These are phyloP conservation scores for Ptychochromis oligacanthus DNA, from an alignment of 2,113 vertebrate genomes.

Conservation along the genomic window DNA sequence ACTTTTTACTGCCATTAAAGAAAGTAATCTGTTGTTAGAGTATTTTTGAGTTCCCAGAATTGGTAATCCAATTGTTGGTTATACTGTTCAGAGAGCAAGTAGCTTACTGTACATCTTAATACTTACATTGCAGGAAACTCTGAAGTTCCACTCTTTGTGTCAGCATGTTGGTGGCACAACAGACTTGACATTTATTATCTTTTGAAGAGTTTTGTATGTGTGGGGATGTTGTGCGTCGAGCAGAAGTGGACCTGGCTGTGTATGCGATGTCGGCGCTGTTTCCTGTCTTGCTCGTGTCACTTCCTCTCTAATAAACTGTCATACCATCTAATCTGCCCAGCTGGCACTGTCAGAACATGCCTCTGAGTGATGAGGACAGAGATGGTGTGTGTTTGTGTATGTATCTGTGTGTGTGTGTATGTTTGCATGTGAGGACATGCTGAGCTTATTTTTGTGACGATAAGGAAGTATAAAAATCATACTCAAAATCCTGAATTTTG, in stretches of 20 bases:
- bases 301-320: constrained; percentile 64
- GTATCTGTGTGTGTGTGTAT: not conserved
- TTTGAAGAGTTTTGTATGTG: not conserved
- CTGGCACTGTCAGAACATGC: constrained; percentile 43
- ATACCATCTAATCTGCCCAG: constrained; percentile 54
- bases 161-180: constrained; percentile 1
- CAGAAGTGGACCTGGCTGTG: constrained; percentile 25
- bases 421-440: not conserved
- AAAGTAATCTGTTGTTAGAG: not conserved
- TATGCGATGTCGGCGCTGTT: constrained; percentile 17
- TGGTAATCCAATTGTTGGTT: not conserved
- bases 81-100: not conserved
- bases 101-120: not conserved
- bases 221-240: not conserved
- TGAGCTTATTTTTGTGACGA: not conserved
- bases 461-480: not conserved
- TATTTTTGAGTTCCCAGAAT: not conserved
- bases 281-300: constrained; percentile 59
- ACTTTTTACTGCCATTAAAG: not conserved
- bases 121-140: not conserved
- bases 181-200: constrained; percentile 31
- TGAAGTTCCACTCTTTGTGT: constrained; percentile 15
- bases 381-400: not conserved
- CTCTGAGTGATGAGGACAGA: constrained; percentile 17
- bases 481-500: not conserved